phyloP scores from a whole-genome alignment of 2,888 invertebrate genomes.

The Ypsolopha scabrella region DNA sequence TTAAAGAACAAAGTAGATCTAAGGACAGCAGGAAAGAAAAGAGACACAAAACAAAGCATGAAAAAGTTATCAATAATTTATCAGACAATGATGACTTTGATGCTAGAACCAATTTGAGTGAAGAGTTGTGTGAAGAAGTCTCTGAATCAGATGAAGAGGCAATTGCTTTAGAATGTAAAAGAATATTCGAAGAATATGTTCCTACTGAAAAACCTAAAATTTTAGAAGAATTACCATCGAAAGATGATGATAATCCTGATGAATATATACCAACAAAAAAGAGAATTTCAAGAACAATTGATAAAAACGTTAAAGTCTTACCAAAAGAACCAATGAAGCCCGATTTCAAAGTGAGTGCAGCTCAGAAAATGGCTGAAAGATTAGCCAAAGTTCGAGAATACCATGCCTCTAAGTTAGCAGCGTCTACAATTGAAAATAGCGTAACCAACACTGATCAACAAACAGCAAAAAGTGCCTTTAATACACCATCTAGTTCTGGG shows the following conservation, averaged over 20 bases:
- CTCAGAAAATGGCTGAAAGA: slow-evolving; percentile 65
- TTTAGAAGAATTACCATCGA: slow-evolving; percentile 25
- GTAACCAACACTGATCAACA: slow-evolving; percentile 21
- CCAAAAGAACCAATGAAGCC: slow-evolving; percentile 49
- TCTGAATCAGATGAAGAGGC: slow-evolving; percentile 76
- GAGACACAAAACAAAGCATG: slow-evolving; percentile 17
- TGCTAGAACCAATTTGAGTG: slow-evolving; percentile 14
- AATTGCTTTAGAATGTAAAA: slow-evolving; percentile 85
- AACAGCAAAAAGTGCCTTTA: slow-evolving; percentile 5
- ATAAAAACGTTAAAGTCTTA: slow-evolving; percentile 48
- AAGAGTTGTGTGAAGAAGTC: slow-evolving; percentile 40
- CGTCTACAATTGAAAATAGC: slow-evolving; percentile 27
- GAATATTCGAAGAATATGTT: slow-evolving; percentile 87
- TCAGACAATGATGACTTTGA: slow-evolving; percentile 23
- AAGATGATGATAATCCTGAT: slow-evolving; percentile 33
- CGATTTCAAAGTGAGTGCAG: slow-evolving; percentile 68
- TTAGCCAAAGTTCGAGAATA: slow-evolving; percentile 59
- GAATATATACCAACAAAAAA: slow-evolving; percentile 70
- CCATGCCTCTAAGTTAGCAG: slow-evolving; percentile 40
- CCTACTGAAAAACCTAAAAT: slow-evolving; percentile 40
- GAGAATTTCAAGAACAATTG: slow-evolving; percentile 78
- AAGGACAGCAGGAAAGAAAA: slow-evolving; percentile 19
- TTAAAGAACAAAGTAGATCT: slow-evolving; percentile 20
- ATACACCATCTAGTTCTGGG: slow-evolving; percentile 15
- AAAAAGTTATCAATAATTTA: slow-evolving; percentile 28